Percentiles rank a stretch among this genome's conserved stretches.
Evolutionary conservation across 2,888 invertebrate genomes (phyloP).

Genomic region (Brassicogethes aeneus): DNA sequence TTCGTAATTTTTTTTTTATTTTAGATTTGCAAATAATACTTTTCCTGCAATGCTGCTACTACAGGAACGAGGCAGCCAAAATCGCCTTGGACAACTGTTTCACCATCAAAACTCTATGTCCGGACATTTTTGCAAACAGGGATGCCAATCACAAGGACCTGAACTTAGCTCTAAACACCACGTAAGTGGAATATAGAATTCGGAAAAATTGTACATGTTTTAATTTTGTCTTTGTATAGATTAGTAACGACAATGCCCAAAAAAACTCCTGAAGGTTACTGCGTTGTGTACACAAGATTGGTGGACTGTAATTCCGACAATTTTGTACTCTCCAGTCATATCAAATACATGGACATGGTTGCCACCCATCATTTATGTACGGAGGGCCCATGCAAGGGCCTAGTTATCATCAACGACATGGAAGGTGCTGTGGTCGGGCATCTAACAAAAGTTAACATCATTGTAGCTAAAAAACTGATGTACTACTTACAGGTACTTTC

Average conservation of each 20-base stretch:
- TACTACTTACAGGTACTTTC: constrained; percentile 53
- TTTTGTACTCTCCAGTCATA: constrained; percentile 46
- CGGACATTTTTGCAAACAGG: constrained; percentile 53
- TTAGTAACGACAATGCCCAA: constrained; percentile 19
- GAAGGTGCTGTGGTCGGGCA: constrained; percentile 53
- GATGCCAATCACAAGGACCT: constrained; percentile 44
- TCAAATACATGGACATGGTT: constrained; percentile 49
- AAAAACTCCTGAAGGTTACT: constrained; percentile 25
- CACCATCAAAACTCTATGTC: constrained; percentile 57
- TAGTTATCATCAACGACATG: constrained; percentile 56
- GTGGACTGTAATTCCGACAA: constrained; percentile 50
- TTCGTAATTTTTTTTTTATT: constrained; percentile 12
- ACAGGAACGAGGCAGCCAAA: constrained; percentile 60
- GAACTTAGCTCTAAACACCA: constrained; percentile 40
- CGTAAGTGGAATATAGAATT: constrained; percentile 40
- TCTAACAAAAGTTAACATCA: constrained; percentile 51
- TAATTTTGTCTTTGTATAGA: constrained; percentile 12
- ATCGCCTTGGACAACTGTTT: constrained; percentile 59
- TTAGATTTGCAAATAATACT: constrained; percentile 44
- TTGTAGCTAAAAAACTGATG: constrained; percentile 58
- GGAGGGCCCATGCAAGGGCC: constrained; percentile 47
- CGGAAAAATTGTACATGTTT: neutral
- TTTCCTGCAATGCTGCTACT: constrained; percentile 60
- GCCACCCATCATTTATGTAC: constrained; percentile 50
- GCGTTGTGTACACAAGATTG: constrained; percentile 26